A percentile compares a stretch with the other conserved stretches of the same genome.
These are phyloP conservation scores for Linnaemya vulpina DNA, from an alignment of 2,888 invertebrate genomes.

Conservation along the genomic window DNA sequence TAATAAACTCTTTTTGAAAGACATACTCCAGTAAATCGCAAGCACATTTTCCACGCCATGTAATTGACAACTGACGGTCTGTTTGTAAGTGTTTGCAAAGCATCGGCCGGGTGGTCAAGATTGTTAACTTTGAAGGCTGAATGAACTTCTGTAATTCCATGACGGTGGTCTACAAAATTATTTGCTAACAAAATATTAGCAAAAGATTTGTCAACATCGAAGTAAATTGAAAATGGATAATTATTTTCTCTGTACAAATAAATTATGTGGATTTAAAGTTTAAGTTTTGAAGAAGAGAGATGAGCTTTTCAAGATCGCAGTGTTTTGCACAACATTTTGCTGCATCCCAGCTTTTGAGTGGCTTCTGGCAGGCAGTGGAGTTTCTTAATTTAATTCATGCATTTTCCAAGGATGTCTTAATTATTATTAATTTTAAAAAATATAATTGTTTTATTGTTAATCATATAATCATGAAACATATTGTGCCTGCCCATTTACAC, in stretches of 20 bases:
- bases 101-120: constrained; percentile 69
- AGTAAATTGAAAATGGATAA: no score
- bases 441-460: not conserved
- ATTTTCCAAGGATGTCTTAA: no score
- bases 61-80: constrained; percentile 44
- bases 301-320: no score
- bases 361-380: no score
- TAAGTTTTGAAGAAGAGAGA: not conserved
- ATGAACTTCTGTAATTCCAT: constrained; percentile 71
- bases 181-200: constrained; percentile 2
- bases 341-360: no score
- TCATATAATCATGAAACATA: not conserved
- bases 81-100: constrained; percentile 63
- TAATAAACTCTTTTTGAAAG: constrained; percentile 66
- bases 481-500: constrained; percentile 10
- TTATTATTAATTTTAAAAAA: not conserved
- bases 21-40: constrained; percentile 57
- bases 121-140: constrained; percentile 70
- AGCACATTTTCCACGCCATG: constrained; percentile 23
- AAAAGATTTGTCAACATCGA: not conserved
- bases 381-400: no score
- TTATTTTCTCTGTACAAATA: no score
- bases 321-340: no score
- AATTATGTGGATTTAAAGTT: no score
- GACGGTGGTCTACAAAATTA: constrained; percentile 55